These are phyloP conservation scores for Rhizoglyphus robini DNA, from an alignment of 1,140 invertebrate species.

Conservation along the genomic window DNA sequence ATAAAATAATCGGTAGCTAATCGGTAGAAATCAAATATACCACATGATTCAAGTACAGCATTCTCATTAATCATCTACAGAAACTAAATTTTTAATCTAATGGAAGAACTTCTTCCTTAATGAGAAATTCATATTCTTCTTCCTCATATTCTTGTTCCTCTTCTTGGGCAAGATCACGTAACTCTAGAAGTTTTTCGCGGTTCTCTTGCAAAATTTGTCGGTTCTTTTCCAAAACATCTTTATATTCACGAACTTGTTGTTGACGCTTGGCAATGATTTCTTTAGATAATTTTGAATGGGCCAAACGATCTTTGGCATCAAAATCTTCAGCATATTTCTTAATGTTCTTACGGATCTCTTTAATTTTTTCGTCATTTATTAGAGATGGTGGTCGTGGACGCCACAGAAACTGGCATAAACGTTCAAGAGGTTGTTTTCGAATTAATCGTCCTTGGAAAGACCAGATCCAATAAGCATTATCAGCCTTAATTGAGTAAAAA, in stretches of 20 bases:
- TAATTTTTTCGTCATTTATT: constrained; percentile 48
- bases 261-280: constrained; percentile 88
- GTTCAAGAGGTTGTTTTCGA: constrained; percentile 32
- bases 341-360: constrained; percentile 91
- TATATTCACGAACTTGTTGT: constrained; percentile 71
- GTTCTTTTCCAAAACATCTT: constrained; percentile 40
- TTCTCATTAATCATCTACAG: too few relatives aligned
- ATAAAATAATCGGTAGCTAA: neutral
- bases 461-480: constrained; percentile 93
- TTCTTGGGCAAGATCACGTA: neutral
- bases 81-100: too few relatives aligned
- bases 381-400: constrained; percentile 78
- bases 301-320: constrained; percentile 85
- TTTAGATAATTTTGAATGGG: constrained; percentile 83
- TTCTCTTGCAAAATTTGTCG: neutral
- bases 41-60: too few relatives aligned
- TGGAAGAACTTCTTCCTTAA: constrained; percentile 78
- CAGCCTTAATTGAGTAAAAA: constrained; percentile 43
- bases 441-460: constrained; percentile 66
- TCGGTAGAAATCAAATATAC: neutral
- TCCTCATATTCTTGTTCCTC: constrained; percentile 70
- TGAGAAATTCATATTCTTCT: constrained; percentile 90
- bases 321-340: constrained; percentile 94
- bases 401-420: constrained; percentile 91
- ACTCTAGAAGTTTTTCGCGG: neutral